These are phyloP conservation scores for Sciurus niger DNA, from an alignment of 2,113 vertebrate species.

Conservation along the genomic window DNA sequence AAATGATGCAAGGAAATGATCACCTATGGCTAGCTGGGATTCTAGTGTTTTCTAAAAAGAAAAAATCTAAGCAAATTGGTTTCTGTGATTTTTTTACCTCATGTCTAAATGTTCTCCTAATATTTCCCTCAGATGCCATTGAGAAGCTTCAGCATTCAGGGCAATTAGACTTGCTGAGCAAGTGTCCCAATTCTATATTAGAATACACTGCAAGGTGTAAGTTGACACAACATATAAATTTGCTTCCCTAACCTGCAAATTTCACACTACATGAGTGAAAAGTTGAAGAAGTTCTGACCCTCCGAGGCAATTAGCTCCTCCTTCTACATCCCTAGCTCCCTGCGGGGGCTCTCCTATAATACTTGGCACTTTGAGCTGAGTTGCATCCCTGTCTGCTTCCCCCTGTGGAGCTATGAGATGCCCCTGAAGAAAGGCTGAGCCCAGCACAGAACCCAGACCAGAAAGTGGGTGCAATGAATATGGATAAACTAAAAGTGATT, in stretches of 20 bases:
- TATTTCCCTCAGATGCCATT: background rate
- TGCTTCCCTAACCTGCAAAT: background rate
- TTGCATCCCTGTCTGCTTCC: background rate
- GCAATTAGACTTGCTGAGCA: background rate
- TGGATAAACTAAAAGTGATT: background rate
- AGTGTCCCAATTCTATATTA: background rate
- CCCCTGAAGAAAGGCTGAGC: background rate
- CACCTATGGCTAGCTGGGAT: fast-evolving
- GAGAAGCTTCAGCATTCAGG: background rate
- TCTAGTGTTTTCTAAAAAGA: background rate
- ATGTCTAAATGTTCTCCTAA: slow-evolving; percentile 42
- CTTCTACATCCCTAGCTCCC: fast-evolving
- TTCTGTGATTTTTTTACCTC: slow-evolving; percentile 42
- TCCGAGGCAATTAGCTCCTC: background rate
- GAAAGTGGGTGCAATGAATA: background rate
- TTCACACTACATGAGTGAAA: background rate
- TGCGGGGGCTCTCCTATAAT: fast-evolving
- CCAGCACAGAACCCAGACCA: background rate
- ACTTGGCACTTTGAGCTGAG: background rate
- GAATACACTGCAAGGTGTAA: background rate
- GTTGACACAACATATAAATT: background rate
- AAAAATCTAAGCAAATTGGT: background rate
- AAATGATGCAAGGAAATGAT: background rate
- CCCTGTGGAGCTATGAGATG: background rate
- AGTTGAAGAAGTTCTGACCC: background rate